Conservation (phyloP, 2,113 vertebrate species). For the Aphelocoma coerulescens region DNA sequence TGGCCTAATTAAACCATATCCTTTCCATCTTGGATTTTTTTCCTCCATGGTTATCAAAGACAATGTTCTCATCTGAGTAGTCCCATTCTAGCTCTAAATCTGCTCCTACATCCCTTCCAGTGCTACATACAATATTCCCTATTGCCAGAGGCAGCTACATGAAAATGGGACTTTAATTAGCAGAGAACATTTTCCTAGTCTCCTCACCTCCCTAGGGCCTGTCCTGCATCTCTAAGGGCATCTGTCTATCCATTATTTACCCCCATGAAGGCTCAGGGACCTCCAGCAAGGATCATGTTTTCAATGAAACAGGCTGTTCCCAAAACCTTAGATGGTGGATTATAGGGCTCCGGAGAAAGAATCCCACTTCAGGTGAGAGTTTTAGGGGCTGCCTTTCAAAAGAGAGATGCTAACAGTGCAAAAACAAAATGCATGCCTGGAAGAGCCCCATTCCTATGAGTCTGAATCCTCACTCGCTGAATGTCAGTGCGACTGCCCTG, state of each 20-base stretch:
- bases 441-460: not conserved
- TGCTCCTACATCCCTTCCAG: not conserved
- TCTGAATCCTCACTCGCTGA: not conserved
- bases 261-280: not conserved
- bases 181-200: not conserved
- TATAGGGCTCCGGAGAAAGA: not conserved
- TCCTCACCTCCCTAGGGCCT: not conserved
- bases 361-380: not conserved
- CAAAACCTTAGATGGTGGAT: not conserved
- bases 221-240: not conserved
- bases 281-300: not conserved
- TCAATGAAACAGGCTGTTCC: not conserved
- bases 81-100: not conserved
- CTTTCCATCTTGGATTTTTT: not conserved
- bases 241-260: not conserved
- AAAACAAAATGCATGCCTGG: not conserved
- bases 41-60: not conserved
- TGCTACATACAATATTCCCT: not conserved
- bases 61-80: not conserved
- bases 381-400: not conserved
- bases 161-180: not conserved
- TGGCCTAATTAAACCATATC: conserved; percentile 18
- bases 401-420: not conserved
- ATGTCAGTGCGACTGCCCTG: not conserved
- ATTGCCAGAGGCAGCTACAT: not conserved